Conservation (phyloP, 1,140 invertebrate species). For the Acyrthosiphon pisum region DNA sequence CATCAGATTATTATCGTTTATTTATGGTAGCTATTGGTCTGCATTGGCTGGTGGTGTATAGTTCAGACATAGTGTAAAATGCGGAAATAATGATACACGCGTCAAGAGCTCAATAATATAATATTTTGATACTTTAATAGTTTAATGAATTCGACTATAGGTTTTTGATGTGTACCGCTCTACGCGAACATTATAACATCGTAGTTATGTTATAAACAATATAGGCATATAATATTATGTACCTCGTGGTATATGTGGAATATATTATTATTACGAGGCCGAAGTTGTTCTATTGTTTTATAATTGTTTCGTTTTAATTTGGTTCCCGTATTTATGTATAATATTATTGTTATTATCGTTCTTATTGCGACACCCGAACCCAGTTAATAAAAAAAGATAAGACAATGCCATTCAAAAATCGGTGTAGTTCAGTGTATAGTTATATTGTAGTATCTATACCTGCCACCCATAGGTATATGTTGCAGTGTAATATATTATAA, state of each 20-base stretch:
- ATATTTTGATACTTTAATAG: not conserved
- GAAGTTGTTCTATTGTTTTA: not conserved
- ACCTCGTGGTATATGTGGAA: not conserved
- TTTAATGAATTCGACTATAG: not conserved
- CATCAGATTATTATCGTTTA: too few relatives aligned
- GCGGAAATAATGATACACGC: too few relatives aligned
- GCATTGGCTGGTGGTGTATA: too few relatives aligned
- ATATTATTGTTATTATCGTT: not conserved
- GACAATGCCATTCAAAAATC: not conserved
- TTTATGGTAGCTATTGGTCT: too few relatives aligned
- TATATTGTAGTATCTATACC: not conserved
- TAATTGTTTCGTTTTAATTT: not conserved
- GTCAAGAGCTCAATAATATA: too few relatives aligned
- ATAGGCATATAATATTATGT: not conserved
- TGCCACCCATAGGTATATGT: not conserved
- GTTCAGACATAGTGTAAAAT: too few relatives aligned
- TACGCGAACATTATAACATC: too few relatives aligned
- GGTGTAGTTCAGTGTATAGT: not conserved
- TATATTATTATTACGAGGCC: slow-evolving; percentile 8
- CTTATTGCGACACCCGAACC: not conserved
- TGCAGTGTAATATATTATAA: not conserved
- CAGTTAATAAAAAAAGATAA: not conserved
- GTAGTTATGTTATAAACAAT: not conserved
- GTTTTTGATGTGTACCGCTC: not conserved
- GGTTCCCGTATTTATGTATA: not conserved